Conservation (phyloP, 2,797 vertebrate species). For the Falco berigora region DNA sequence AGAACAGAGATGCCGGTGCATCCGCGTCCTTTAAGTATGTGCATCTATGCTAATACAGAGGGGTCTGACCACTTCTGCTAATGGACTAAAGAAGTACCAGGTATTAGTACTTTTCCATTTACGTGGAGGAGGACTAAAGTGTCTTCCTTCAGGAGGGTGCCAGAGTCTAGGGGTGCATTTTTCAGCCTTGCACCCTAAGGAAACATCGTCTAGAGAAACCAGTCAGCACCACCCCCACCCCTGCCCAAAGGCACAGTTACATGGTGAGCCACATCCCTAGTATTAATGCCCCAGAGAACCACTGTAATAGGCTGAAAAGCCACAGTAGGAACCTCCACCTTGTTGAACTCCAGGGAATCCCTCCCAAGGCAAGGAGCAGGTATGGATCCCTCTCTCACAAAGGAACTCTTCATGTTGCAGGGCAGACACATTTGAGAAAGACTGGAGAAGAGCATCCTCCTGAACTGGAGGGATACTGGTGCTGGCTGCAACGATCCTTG, state of each 20-base stretch:
- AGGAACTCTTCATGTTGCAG: neutral
- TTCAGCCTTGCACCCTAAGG: neutral
- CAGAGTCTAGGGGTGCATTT: neutral
- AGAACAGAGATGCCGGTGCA: neutral
- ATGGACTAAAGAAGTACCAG: neutral
- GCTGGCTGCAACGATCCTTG: neutral
- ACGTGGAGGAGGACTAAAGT: neutral
- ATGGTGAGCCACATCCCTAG: neutral
- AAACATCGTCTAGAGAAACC: neutral
- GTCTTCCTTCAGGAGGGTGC: neutral
- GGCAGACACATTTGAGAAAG: neutral
- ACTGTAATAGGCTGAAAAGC: neutral
- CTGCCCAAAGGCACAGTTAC: neutral
- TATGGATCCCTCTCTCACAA: rapidly evolving
- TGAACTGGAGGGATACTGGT: neutral
- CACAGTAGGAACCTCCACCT: neutral
- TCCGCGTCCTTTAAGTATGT: neutral
- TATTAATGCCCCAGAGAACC: neutral
- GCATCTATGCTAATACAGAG: neutral
- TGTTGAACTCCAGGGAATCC: neutral
- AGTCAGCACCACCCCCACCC: neutral
- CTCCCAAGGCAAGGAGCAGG: neutral
- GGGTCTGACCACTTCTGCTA: neutral
- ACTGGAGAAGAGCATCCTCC: neutral
- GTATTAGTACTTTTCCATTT: neutral